A percentile compares a stretch with the other conserved stretches of the same genome.
phyloP scores from a whole-genome alignment of 2,797 vertebrate species.

The Micromesistius poutassou region DNA sequence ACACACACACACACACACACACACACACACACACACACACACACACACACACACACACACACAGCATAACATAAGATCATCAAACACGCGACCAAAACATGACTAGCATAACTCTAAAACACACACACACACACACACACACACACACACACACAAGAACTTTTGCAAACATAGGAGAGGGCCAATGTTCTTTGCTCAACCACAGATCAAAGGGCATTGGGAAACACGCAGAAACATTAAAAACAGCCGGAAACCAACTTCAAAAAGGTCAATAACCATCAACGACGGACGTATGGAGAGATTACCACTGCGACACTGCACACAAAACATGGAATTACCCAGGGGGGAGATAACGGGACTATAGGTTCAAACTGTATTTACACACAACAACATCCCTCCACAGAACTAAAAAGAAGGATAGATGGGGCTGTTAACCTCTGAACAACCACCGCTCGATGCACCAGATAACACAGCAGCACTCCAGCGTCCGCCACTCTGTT shows the following conservation, averaged over 20 bases:
- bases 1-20: conserved; percentile 8
- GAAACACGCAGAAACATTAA: conserved; percentile 13
- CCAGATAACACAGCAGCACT: neutral
- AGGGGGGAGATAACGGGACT: neutral
- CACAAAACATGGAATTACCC: neutral
- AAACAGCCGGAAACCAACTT: neutral
- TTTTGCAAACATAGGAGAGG: conserved; percentile 51
- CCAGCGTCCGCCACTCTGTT: neutral
- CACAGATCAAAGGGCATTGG: neutral
- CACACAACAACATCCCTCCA: neutral
- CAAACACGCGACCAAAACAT: too few relatives aligned
- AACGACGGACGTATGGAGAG: neutral
- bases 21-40: neutral
- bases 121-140: conserved; percentile 8
- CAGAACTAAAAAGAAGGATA: neutral
- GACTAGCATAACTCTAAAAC: neutral
- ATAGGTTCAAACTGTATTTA: neutral
- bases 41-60: conserved; percentile 9
- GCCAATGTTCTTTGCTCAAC: conserved; percentile 32
- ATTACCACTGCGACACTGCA: neutral
- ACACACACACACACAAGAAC: conserved; percentile 1
- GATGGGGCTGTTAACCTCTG: neutral
- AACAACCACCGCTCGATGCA: neutral
- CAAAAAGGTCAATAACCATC: neutral
- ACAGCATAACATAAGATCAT: neutral